These are phyloP conservation scores for Brachionus rubens DNA, from an alignment of 1,140 invertebrate genomes.

Conservation along the genomic window DNA sequence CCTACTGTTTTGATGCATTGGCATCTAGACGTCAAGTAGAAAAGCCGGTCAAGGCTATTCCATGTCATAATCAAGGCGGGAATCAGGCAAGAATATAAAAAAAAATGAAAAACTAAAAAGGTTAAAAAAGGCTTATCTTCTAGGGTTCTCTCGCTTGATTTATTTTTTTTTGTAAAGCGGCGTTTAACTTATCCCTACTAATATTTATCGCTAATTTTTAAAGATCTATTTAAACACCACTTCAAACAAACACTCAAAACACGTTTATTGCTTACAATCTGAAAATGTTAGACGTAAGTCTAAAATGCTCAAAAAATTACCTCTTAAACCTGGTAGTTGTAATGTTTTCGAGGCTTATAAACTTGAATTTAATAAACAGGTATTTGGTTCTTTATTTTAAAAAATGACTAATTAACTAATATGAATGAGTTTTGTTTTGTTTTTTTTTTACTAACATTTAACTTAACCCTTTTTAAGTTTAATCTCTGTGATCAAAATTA, in stretches of 20 bases:
- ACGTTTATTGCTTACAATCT: constrained; percentile 10
- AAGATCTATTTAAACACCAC: constrained; percentile 21
- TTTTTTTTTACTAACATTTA: no score
- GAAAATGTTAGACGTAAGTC: constrained; percentile 37
- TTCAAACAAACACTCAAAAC: not conserved
- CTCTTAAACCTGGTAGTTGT: constrained; percentile 29
- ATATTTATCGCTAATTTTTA: not conserved
- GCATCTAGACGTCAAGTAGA: not conserved
- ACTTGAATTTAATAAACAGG: constrained; percentile 34
- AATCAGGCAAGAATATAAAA: constrained; percentile 42
- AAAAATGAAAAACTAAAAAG: constrained; percentile 15
- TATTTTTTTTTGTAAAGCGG: not conserved
- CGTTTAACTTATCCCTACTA: no score
- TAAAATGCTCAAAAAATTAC: constrained; percentile 32
- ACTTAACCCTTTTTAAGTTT: no score
- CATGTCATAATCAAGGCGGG: constrained; percentile 43
- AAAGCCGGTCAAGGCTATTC: constrained; percentile 24
- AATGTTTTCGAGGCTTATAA: not conserved
- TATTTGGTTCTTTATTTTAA: no score
- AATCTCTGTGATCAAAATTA: no score
- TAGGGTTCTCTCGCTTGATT: not conserved
- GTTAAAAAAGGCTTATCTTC: not conserved
- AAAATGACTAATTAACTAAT: no score
- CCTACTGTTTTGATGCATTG: constrained; percentile 22
- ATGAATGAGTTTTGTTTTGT: no score